Percentiles rank a stretch among this genome's conserved stretches.
Conservation (phyloP, 2,113 vertebrate species). For the Colius striatus region DNA sequence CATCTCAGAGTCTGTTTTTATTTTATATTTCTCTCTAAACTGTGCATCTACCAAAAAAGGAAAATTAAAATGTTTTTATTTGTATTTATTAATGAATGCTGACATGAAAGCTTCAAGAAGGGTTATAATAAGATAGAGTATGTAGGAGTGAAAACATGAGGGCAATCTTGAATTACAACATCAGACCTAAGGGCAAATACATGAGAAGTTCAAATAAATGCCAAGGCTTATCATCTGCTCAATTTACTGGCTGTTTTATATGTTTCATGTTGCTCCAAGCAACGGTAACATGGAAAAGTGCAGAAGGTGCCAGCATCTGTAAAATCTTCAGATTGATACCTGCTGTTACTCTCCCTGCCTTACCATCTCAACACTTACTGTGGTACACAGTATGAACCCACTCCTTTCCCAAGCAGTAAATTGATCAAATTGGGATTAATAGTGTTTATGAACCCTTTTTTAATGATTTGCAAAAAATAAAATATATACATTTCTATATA, state of each 20-base stretch:
- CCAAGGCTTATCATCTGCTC: background rate
- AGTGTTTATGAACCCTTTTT: background rate
- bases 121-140: background rate
- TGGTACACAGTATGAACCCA: background rate
- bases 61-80: background rate
- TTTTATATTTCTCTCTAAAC: background rate
- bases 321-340: background rate
- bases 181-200: constrained; percentile 5
- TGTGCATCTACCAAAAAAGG: background rate
- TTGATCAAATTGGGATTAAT: background rate
- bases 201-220: background rate
- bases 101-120: background rate
- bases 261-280: background rate
- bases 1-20: background rate
- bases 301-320: background rate
- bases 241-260: background rate
- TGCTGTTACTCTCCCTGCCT: background rate
- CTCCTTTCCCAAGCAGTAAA: background rate
- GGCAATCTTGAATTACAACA: background rate
- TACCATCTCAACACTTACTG: background rate
- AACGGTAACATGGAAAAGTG: background rate
- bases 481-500: background rate
- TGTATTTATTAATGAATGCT: background rate
- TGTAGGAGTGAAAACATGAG: background rate
- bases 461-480: background rate